phyloP scores from a whole-genome alignment of 2,113 vertebrate genomes.

The Cottus gobio region DNA sequence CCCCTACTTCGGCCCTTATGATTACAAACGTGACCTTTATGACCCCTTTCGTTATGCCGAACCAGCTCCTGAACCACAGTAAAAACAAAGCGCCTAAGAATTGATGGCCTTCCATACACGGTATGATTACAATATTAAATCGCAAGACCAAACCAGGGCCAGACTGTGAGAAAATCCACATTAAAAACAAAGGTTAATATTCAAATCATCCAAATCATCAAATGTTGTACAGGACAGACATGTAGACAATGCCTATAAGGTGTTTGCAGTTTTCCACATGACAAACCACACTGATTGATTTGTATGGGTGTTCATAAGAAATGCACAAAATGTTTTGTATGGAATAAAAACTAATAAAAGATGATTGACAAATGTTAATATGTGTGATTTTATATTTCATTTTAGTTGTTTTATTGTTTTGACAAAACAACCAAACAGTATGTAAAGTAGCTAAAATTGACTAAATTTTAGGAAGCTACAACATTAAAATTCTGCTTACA shows the following conservation, averaged over 20 bases:
- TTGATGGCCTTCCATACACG: background rate
- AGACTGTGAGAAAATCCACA: conserved; percentile 7
- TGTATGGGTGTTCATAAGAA: conserved; percentile 1
- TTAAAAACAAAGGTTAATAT: background rate
- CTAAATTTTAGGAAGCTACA: background rate
- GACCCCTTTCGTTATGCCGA: conserved; percentile 69
- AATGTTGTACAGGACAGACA: background rate
- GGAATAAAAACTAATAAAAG: conserved; percentile 7
- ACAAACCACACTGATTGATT: background rate
- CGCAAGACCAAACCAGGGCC: background rate
- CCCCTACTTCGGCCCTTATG: conserved; percentile 68
- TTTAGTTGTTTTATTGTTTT: background rate
- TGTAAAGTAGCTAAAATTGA: background rate
- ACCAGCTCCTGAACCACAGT: conserved; percentile 54
- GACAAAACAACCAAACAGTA: background rate
- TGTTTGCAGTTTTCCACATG: background rate
- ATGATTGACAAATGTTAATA: background rate
- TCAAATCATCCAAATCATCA: background rate
- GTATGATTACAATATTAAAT: conserved; percentile 1
- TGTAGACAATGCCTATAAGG: background rate
- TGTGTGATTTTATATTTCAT: conserved; percentile 12
- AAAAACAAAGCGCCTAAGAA: conserved; percentile 5
- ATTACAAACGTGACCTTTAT: conserved; percentile 76
- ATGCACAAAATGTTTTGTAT: conserved; percentile 7
- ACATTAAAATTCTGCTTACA: background rate